Conservation (phyloP, 2,797 vertebrate genomes). For the Vespertilio murinus region DNA sequence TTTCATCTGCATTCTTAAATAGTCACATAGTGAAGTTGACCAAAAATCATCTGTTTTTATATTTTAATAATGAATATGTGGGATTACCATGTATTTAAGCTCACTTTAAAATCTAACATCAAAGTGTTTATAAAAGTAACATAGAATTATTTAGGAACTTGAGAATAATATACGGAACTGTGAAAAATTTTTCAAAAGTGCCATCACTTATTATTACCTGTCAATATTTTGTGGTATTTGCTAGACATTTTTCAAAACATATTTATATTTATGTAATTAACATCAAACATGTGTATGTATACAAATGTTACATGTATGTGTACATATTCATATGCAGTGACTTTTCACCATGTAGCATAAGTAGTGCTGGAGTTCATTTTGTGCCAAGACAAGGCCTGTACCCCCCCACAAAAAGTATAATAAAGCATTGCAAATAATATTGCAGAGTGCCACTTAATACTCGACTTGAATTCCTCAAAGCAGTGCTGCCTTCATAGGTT, state of each 20-base stretch:
- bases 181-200: not conserved
- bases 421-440: not conserved
- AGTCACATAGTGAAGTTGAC: not conserved
- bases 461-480: not conserved
- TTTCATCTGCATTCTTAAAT: not conserved
- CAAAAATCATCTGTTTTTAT: not conserved
- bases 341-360: not conserved
- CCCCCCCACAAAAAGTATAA: not conserved
- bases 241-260: not conserved
- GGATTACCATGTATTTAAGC: not conserved
- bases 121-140: not conserved
- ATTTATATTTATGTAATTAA: not conserved
- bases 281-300: not conserved
- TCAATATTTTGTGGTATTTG: not conserved
- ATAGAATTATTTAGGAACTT: not conserved
- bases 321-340: not conserved
- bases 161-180: not conserved
- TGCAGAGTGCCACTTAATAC: not conserved
- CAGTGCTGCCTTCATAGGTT: not conserved
- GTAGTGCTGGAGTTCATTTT: not conserved
- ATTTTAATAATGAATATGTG: not conserved
- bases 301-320: rapidly evolving
- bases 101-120: not conserved
- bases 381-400: not conserved
- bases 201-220: not conserved